Evolutionary conservation across 2,888 invertebrate genomes (phyloP).

Genomic region (Lepidocyrtinus sp.): DNA sequence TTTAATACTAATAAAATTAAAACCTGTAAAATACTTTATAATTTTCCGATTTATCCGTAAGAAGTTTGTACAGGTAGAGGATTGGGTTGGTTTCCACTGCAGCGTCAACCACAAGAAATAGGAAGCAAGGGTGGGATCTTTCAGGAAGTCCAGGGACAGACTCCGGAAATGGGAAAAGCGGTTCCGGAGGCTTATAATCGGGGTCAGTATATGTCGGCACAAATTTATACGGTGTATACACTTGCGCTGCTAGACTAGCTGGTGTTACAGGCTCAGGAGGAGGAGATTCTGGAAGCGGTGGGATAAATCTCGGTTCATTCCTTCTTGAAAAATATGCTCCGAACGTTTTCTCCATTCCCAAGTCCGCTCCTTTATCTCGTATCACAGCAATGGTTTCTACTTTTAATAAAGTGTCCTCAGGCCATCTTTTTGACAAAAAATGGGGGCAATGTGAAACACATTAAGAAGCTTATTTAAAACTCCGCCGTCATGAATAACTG

Average conservation of each 20-base stretch:
- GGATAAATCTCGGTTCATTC: conserved; percentile 63
- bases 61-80: conserved; percentile 58
- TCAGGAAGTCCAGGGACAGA: conserved; percentile 66
- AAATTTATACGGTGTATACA: conserved; percentile 43
- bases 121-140: conserved; percentile 64
- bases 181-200: conserved; percentile 62
- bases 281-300: conserved; percentile 58
- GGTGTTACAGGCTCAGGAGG: conserved; percentile 25
- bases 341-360: conserved; percentile 64
- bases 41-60: conserved; percentile 61
- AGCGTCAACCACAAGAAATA: conserved; percentile 61
- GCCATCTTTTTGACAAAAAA: conserved; percentile 53
- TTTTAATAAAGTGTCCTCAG: conserved; percentile 59
- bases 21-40: conserved; percentile 57
- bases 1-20: conserved; percentile 5
- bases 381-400: conserved; percentile 64
- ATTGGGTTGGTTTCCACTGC: conserved; percentile 56
- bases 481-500: too few relatives aligned
- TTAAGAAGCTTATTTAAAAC: conserved; percentile 9
- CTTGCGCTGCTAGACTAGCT: conserved; percentile 14
- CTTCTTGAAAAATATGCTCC: conserved; percentile 55
- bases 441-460: not conserved
- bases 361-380: conserved; percentile 65
- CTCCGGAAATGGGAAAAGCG: conserved; percentile 64
- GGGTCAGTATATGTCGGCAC: conserved; percentile 64